Conservation (phyloP, 2,888 invertebrate genomes). For the Limnephilus auricula region DNA sequence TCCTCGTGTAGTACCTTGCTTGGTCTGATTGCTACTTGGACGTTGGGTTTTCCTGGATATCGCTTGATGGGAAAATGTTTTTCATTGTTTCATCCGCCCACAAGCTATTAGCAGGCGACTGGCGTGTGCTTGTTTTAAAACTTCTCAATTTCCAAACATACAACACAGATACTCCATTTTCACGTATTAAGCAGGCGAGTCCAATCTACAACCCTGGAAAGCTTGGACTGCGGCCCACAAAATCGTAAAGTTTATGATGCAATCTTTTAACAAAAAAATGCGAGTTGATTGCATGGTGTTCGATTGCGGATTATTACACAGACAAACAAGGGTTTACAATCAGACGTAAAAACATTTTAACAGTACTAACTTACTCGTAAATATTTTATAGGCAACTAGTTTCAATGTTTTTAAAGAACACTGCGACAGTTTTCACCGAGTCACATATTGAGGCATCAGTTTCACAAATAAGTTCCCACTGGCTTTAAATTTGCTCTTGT, state of each 20-base stretch:
- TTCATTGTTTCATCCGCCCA: neutral
- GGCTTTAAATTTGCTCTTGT: too few relatives aligned
- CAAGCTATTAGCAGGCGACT: constrained; percentile 2
- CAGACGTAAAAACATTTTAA: neutral
- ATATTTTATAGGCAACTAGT: neutral
- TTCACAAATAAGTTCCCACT: neutral
- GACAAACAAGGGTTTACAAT: neutral
- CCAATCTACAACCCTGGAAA: neutral
- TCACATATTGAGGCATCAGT: neutral
- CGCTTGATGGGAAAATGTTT: neutral
- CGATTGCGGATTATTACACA: too few relatives aligned
- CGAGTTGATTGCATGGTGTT: too few relatives aligned
- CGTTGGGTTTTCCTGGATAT: neutral
- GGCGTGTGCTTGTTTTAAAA: neutral
- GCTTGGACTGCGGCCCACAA: neutral
- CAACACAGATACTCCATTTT: neutral
- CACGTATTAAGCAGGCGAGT: neutral
- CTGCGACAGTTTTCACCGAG: neutral
- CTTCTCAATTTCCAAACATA: neutral
- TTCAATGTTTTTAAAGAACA: too few relatives aligned
- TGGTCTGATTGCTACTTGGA: neutral
- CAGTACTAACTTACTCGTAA: neutral
- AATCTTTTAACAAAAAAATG: too few relatives aligned
- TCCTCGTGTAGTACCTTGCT: neutral
- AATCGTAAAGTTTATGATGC: neutral